phyloP scores from a whole-genome alignment of 2,888 invertebrate species.

The Leptinotarsa tumamoca region DNA sequence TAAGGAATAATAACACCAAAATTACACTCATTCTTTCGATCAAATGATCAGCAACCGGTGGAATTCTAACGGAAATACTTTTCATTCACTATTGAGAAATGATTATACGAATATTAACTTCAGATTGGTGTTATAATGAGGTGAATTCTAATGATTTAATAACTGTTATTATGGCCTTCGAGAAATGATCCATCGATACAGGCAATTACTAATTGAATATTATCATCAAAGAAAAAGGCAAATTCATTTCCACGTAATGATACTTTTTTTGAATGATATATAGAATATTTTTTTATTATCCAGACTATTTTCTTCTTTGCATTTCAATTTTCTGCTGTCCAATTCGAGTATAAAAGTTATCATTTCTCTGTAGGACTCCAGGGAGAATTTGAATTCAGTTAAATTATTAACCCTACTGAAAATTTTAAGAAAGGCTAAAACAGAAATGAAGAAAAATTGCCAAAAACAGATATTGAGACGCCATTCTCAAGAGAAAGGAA shows the following conservation, averaged over 20 bases:
- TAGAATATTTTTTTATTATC: not conserved
- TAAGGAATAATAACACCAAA: not conserved
- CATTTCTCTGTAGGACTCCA: no score
- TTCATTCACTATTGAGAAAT: not conserved
- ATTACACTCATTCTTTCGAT: not conserved
- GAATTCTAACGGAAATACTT: not conserved
- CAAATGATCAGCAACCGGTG: not conserved
- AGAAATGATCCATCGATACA: slow-evolving; percentile 9
- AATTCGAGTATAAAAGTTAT: no score
- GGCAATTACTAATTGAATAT: slow-evolving; percentile 11
- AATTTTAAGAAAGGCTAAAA: no score
- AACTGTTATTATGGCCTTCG: not conserved
- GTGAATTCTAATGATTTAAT: slow-evolving; percentile 15
- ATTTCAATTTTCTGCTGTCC: no score
- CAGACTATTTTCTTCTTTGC: no score
- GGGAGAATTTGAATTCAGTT: no score
- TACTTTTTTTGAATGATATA: not conserved
- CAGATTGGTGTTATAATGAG: slow-evolving; percentile 10
- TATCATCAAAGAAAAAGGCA: not conserved
- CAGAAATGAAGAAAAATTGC: no score
- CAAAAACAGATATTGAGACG: no score
- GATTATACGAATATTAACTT: not conserved
- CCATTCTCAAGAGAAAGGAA: no score
- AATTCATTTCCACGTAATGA: slow-evolving; percentile 5
- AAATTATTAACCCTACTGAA: no score